Evolutionary conservation across 2,797 vertebrate genomes (phyloP), one percentile per base, ranked within the genome.

Genomic region (Lacerta viridis): DNA sequence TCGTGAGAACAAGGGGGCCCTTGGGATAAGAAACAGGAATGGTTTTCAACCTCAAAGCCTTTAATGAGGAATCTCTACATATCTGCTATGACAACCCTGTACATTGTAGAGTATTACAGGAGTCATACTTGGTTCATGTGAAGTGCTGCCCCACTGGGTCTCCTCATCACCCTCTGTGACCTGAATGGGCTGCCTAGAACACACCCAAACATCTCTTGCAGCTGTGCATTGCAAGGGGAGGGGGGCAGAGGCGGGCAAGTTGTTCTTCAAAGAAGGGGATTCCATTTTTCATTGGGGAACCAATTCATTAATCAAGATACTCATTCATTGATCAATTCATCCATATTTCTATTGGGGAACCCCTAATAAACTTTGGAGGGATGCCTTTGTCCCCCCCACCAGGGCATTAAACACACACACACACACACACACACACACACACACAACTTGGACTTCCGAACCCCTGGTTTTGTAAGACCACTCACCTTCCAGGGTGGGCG

Each of bases 1-100:
- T 0, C 29, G 9, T 87, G 91, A 93, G 50, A 93, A 93, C 93
- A 93, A 96, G 94, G 81, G 93, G 94, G 93, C 93, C 91, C 93
- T 95, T 83, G 89, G 92, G 89, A 94, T 92, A 93, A 93, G 80
- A 91, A 93, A 94, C 39, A 15, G 82, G 23, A 69, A 43, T 11
- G 0, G 3, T n/a, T 5, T 9, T 80, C 36, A 61, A 66, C n/a
- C 29, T 18, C 39, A 8, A 27, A 27, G 23, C 5, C 25, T 87
- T 74, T 87, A 23, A 41, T 17, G 64, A 59, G 20, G n/a, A 79
- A 79, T 25, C 59, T 1, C 46, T 17, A 25, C 4, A 17, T 29
- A 7, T 41, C 3, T 79, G 11, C 29, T 50, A 27, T 36, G 46
- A 46, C 18, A 39, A 15, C 46, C 4, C 13, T 11, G 4, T 10